These are phyloP conservation scores for Leptocoma aspasia DNA, from an alignment of 2,113 vertebrate genomes.

Conservation along the genomic window DNA sequence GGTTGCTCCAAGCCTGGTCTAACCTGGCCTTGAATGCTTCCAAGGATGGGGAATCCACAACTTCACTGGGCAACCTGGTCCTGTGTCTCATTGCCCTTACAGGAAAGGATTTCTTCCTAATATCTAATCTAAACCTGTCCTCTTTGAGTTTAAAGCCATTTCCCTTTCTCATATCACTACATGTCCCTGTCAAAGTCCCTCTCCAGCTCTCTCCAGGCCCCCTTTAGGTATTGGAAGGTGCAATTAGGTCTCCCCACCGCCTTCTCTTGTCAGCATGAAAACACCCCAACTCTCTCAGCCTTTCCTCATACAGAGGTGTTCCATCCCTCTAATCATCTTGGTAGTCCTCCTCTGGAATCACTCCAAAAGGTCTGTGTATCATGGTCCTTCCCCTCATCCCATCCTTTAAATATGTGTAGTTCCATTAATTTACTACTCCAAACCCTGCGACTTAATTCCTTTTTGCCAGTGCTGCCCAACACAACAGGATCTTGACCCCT, in stretches of 20 bases:
- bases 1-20: background rate
- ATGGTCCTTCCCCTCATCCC: background rate
- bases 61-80: background rate
- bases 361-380: background rate
- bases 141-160: background rate
- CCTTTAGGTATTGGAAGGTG: background rate
- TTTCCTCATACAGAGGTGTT: background rate
- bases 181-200: background rate
- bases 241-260: background rate
- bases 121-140: background rate
- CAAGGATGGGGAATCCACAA: background rate
- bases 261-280: background rate
- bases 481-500: background rate
- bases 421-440: background rate
- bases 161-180: background rate
- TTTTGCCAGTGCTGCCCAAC: background rate
- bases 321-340: background rate
- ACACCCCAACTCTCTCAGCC: background rate
- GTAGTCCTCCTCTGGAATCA: background rate
- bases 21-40: background rate
- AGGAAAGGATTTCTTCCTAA: background rate
- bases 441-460: background rate
- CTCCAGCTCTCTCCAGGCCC: background rate
- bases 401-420: background rate
- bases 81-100: background rate